A percentile compares a stretch with the other conserved stretches of the same genome.
Conservation (phyloP, 2,888 invertebrate genomes). For the Drosophila kanekoi region DNA sequence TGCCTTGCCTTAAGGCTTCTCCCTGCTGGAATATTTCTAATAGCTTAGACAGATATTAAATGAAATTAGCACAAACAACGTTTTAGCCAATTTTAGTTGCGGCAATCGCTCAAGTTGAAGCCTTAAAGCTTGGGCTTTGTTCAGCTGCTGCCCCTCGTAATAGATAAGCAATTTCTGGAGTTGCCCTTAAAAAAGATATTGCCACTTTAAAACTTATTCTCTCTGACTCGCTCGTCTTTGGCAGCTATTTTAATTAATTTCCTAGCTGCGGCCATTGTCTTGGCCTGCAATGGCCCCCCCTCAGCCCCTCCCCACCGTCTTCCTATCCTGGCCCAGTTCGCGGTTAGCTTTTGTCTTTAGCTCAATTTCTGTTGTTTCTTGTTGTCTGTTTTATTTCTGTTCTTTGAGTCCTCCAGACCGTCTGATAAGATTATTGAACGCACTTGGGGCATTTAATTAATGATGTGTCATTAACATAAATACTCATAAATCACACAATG, state of each 20-base stretch:
- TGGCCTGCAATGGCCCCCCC: background rate
- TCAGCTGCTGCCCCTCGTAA: background rate
- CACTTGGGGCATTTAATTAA: conserved; percentile 69
- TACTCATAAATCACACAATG: conserved; percentile 65
- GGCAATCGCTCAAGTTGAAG: conserved; percentile 1
- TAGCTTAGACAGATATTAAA: background rate
- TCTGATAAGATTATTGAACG: conserved; percentile 31
- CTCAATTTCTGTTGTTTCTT: conserved; percentile 1
- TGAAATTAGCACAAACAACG: background rate
- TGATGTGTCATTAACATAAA: conserved; percentile 64
- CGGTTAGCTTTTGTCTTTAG: background rate
- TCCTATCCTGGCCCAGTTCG: background rate
- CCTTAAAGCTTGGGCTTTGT: conserved; percentile 1
- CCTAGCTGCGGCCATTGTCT: conserved; percentile 18
- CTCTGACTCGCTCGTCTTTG: conserved; percentile 5
- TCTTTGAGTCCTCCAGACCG: conserved; percentile 3
- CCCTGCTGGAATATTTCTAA: background rate
- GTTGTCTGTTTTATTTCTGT: conserved; percentile 1
- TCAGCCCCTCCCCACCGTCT: too few relatives aligned
- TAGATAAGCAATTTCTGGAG: conserved; percentile 10
- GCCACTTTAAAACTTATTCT: conserved; percentile 28
- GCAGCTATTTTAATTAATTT: conserved; percentile 68
- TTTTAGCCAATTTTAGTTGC: background rate
- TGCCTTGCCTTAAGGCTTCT: background rate
- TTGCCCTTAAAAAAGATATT: conserved; percentile 7